phyloP scores from a whole-genome alignment of 1,140 invertebrate genomes.

The Leptopilina boulardi region DNA sequence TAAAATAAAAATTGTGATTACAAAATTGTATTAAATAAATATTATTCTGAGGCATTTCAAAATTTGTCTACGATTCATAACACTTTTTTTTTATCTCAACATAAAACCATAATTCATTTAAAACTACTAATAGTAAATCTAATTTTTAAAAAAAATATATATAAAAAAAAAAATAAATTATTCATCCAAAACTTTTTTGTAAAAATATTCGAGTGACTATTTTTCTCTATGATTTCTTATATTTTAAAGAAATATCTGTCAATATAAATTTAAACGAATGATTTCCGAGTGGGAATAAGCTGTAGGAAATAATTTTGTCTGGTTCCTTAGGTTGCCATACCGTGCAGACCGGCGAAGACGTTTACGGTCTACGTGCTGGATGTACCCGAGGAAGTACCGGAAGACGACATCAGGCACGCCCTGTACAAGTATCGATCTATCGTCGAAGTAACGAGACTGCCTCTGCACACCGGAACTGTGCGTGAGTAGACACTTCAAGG shows the following conservation, averaged over 20 bases:
- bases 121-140: too few relatives aligned
- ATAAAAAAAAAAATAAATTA: too few relatives aligned
- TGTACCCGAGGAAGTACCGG: slow-evolving; percentile 87
- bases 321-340: slow-evolving; percentile 83
- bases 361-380: slow-evolving; percentile 88
- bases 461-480: slow-evolving; percentile 72
- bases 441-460: slow-evolving; percentile 83
- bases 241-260: not conserved
- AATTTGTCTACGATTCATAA: too few relatives aligned
- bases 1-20: too few relatives aligned
- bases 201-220: too few relatives aligned
- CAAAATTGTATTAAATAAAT: too few relatives aligned
- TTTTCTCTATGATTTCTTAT: too few relatives aligned
- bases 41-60: too few relatives aligned
- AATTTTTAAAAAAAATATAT: too few relatives aligned
- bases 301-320: slow-evolving; percentile 43
- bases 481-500: slow-evolving; percentile 66
- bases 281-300: slow-evolving; percentile 16
- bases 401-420: slow-evolving; percentile 88
- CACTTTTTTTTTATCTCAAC: too few relatives aligned
- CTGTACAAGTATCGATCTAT: slow-evolving; percentile 87
- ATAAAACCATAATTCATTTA: too few relatives aligned
- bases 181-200: too few relatives aligned
- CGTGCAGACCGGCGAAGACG: slow-evolving; percentile 88
- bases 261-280: not conserved